These are phyloP conservation scores for Drosophila bipectinata DNA, from an alignment of 1,140 invertebrate species.

Conservation along the genomic window DNA sequence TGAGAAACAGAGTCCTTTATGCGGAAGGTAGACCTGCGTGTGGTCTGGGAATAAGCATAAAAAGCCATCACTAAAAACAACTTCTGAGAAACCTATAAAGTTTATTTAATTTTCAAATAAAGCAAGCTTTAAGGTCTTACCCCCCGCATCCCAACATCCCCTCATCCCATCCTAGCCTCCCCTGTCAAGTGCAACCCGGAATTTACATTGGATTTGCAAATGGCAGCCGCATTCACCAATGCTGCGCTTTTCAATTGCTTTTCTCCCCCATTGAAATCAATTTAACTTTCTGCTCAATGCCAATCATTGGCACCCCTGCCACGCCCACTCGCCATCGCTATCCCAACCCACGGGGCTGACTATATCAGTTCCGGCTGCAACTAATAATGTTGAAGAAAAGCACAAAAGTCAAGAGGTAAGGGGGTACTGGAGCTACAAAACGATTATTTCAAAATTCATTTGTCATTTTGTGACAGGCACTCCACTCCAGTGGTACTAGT, in stretches of 20 bases:
- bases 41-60: conserved; percentile 14
- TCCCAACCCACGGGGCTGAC: conserved; percentile 17
- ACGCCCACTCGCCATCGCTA: conserved; percentile 1
- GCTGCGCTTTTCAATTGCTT: conserved; percentile 77
- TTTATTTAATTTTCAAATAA: too few species aligned
- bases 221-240: conserved; percentile 72
- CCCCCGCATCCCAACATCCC: background rate
- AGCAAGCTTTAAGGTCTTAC: too few species aligned
- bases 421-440: conserved; percentile 38
- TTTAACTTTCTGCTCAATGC: conserved; percentile 80
- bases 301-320: conserved; percentile 71
- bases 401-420: conserved; percentile 17
- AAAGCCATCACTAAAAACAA: conserved; percentile 17
- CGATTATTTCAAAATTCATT: conserved; percentile 81
- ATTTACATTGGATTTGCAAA: conserved; percentile 76
- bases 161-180: background rate
- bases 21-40: conserved; percentile 25
- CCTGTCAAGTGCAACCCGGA: conserved; percentile 74
- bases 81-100: background rate
- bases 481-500: conserved; percentile 17
- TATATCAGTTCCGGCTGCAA: conserved; percentile 38
- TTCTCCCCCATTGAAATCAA: conserved; percentile 76
- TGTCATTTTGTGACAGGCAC: conserved; percentile 76
- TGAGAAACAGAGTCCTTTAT: background rate
- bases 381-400: conserved; percentile 28